These are phyloP conservation scores for Coryphaenoides rupestris DNA, from an alignment of 2,113 vertebrate genomes.

Conservation along the genomic window DNA sequence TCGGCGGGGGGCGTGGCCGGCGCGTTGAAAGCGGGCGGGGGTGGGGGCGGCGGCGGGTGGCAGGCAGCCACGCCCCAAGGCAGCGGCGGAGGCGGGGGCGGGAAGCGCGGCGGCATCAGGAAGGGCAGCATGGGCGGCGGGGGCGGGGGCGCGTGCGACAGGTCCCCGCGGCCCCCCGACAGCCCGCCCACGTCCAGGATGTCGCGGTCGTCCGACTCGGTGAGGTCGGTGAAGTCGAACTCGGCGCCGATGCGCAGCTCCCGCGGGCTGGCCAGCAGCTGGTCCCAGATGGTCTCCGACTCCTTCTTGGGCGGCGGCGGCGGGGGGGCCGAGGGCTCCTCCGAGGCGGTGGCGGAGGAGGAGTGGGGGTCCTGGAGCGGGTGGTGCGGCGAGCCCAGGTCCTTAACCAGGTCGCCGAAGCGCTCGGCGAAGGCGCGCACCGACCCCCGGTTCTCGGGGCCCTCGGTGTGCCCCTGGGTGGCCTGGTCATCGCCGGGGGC, in stretches of 20 bases:
- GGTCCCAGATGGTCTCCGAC: constrained; percentile 96
- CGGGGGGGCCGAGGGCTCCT: constrained; percentile 38
- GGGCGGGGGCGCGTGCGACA: constrained; percentile 77
- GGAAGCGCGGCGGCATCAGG: constrained; percentile 56
- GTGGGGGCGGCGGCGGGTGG: constrained; percentile 77
- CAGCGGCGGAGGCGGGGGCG: constrained; percentile 73
- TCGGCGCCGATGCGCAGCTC: constrained; percentile 95
- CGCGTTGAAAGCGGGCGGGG: constrained; percentile 56
- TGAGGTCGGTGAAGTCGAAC: constrained; percentile 95
- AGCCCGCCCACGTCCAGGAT: constrained; percentile 79
- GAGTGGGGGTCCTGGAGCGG: constrained; percentile 24
- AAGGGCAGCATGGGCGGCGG: constrained; percentile 81
- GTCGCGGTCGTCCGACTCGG: constrained; percentile 88
- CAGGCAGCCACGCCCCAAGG: constrained; percentile 53
- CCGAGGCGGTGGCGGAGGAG: constrained; percentile 17
- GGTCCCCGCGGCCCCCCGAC: constrained; percentile 74
- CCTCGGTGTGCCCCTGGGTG: constrained; percentile 19
- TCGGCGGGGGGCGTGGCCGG: constrained; percentile 74
- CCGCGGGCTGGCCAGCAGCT: constrained; percentile 90
- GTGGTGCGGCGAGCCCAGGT: constrained; percentile 45
- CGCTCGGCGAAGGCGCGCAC: constrained; percentile 87
- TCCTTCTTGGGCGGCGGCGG: constrained; percentile 73
- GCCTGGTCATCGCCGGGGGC: constrained; percentile 58
- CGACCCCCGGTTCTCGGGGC: constrained; percentile 66
- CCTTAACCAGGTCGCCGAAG: constrained; percentile 84